Evolutionary conservation across 2,888 invertebrate genomes (phyloP).

Genomic region (Harpalus rufipes): DNA sequence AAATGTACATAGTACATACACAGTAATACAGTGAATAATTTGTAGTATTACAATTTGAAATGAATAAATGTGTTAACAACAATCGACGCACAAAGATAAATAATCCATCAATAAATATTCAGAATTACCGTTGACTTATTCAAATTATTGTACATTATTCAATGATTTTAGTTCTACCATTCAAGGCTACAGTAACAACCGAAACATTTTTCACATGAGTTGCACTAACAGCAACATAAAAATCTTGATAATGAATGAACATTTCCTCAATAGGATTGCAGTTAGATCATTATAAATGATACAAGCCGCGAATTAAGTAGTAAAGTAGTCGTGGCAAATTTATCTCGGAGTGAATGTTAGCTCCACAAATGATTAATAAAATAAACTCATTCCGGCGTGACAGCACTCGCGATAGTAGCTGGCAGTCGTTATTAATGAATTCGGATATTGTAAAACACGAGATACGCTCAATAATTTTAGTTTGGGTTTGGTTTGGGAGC

Average conservation of each 20-base stretch:
- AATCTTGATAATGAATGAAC: not conserved
- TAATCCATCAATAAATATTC: not conserved
- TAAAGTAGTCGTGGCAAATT: slow-evolving; percentile 21
- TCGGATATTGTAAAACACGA: slow-evolving; percentile 15
- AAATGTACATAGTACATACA: too few relatives aligned
- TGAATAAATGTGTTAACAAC: too few relatives aligned
- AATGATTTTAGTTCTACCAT: not conserved
- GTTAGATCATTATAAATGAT: not conserved
- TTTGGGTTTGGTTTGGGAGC: slow-evolving; percentile 2
- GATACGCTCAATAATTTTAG: slow-evolving; percentile 24
- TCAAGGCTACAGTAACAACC: not conserved
- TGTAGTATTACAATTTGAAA: too few relatives aligned
- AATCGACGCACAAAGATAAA: too few relatives aligned
- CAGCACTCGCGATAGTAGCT: slow-evolving; percentile 34
- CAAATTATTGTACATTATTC: slow-evolving; percentile 3
- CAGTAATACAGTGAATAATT: too few relatives aligned
- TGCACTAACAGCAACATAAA: not conserved
- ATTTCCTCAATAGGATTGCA: slow-evolving; percentile 2
- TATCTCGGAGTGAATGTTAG: slow-evolving; percentile 31
- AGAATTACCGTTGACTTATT: not conserved
- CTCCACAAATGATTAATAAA: slow-evolving; percentile 35
- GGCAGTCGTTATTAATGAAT: slow-evolving; percentile 29
- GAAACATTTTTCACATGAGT: not conserved
- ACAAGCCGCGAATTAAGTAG: slow-evolving; percentile 17
- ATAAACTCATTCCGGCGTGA: slow-evolving; percentile 34